phyloP scores from a whole-genome alignment of 2,888 invertebrate genomes.

The Tigriopus californicus region DNA sequence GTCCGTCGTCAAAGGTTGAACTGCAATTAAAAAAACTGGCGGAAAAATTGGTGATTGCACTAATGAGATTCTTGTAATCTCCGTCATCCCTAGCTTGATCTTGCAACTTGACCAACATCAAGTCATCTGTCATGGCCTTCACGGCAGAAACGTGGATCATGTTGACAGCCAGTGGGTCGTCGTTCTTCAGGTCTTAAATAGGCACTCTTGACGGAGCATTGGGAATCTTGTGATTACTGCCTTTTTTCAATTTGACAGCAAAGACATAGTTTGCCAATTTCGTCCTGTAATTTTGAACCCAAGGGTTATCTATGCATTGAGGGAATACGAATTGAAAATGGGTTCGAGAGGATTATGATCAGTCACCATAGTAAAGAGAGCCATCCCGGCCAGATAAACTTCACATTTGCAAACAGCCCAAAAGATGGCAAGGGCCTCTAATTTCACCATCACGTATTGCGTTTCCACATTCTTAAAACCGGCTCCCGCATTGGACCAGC shows the following conservation, averaged over 20 bases:
- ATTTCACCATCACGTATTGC: background rate
- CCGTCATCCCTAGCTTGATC: too few relatives aligned
- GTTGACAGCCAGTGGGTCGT: too few relatives aligned
- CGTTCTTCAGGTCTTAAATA: background rate
- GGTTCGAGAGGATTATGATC: background rate
- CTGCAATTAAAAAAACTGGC: too few relatives aligned
- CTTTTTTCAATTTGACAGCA: background rate
- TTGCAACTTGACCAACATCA: too few relatives aligned
- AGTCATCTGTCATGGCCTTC: too few relatives aligned
- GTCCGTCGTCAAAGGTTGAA: too few relatives aligned
- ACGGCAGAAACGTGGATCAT: too few relatives aligned
- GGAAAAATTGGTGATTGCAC: too few relatives aligned
- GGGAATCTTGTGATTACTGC: too few relatives aligned
- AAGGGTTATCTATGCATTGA: background rate
- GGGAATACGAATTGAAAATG: background rate
- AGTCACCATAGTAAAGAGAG: background rate
- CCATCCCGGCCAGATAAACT: background rate
- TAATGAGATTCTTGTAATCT: too few relatives aligned
- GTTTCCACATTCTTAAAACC: background rate
- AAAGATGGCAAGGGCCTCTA: background rate
- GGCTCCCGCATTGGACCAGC: slow-evolving; percentile 12
- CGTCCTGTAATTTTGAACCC: background rate
- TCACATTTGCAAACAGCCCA: background rate
- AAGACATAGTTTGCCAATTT: background rate
- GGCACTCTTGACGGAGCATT: background rate